phyloP scores from a whole-genome alignment of 1,140 invertebrate species.

The Homarus americanus region DNA sequence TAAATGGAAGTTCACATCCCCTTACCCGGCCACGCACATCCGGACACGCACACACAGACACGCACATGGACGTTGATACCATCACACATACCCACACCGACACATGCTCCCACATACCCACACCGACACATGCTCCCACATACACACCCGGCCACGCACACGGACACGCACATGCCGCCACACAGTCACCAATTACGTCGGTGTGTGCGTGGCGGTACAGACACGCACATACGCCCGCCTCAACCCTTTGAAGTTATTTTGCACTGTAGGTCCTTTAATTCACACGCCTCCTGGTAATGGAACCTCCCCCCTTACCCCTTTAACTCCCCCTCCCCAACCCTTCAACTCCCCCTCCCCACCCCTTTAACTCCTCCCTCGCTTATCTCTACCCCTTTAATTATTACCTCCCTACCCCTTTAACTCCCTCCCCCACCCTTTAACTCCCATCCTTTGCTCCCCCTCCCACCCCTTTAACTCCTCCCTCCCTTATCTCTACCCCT shows the following conservation, averaged over 20 bases:
- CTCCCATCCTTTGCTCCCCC: too few species aligned
- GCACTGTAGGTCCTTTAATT: conserved; percentile 49
- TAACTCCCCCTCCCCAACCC: too few species aligned
- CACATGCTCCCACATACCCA: too few species aligned
- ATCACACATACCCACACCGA: too few species aligned
- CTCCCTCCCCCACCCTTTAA: too few species aligned
- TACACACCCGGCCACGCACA: too few species aligned
- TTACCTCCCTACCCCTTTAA: background rate
- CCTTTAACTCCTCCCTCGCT: background rate
- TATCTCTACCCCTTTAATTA: background rate
- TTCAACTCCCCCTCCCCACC: too few species aligned
- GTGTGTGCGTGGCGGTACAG: background rate
- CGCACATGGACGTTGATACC: too few species aligned
- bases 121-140: too few species aligned
- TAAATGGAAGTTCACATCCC: background rate
- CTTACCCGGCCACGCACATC: background rate
- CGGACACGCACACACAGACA: background rate
- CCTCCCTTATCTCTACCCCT: too few species aligned
- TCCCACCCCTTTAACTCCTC: too few species aligned
- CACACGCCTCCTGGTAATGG: conserved; percentile 35
- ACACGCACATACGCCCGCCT: conserved; percentile 15
- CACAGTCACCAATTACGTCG: conserved; percentile 6
- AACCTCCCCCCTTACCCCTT: background rate
- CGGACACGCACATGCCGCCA: conserved; percentile 2
- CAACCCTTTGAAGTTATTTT: conserved; percentile 44